phyloP scores from a whole-genome alignment of 2,113 vertebrate genomes.

The western clawed frog (Xenopus tropicalis) region DNA sequence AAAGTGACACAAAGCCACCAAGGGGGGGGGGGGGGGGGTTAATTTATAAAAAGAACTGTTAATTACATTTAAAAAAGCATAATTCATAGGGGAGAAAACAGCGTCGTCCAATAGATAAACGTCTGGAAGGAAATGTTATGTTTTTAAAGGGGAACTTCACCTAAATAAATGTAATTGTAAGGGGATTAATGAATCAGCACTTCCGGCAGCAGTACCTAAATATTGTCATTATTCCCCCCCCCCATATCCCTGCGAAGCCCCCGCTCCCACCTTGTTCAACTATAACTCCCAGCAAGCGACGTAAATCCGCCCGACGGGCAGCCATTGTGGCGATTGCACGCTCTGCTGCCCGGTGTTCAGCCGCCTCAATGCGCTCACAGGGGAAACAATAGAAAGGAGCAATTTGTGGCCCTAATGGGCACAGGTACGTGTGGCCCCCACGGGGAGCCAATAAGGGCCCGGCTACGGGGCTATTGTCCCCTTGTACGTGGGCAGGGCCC shows the following conservation, averaged over 20 bases:
- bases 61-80: background rate
- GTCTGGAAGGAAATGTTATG: no score
- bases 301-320: background rate
- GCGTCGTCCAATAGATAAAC: slow-evolving; percentile 11
- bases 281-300: slow-evolving; percentile 3
- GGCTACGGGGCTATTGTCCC: slow-evolving; percentile 42
- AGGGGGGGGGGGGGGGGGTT: slow-evolving; percentile 43
- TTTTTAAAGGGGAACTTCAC: background rate
- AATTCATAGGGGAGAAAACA: no score
- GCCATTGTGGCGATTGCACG: slow-evolving; percentile 47
- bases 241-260: slow-evolving; percentile 9
- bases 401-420: slow-evolving; percentile 21
- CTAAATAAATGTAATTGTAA: background rate
- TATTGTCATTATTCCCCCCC: no score
- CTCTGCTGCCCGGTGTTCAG: slow-evolving; percentile 57
- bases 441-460: slow-evolving; percentile 28
- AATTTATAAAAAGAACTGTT: slow-evolving; percentile 40
- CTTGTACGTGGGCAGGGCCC: slow-evolving; percentile 46
- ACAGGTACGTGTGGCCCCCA: background rate
- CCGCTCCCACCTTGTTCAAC: slow-evolving; percentile 9
- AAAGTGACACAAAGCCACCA: slow-evolving; percentile 47
- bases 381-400: slow-evolving; percentile 16
- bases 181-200: no score
- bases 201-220: no score
- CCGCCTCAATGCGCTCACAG: slow-evolving; percentile 63